phyloP scores from a whole-genome alignment of 2,888 invertebrate genomes.

The Euspilapteryx auroguttella region DNA sequence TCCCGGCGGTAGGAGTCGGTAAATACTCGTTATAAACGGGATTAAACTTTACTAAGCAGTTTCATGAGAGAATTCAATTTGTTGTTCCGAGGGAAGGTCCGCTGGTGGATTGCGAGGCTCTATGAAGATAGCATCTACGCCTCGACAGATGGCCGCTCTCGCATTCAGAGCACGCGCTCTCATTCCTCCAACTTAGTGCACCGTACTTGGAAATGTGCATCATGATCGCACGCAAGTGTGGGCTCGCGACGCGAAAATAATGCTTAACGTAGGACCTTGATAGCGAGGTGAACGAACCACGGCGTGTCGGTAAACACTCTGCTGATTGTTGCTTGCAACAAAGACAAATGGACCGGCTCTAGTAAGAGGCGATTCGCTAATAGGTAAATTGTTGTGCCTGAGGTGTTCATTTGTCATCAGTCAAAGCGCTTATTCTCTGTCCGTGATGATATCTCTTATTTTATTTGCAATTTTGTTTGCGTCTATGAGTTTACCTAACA shows the following conservation, averaged over 20 bases:
- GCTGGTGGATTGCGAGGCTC: constrained; percentile 27
- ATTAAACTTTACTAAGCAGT: constrained; percentile 16
- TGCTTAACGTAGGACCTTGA: constrained; percentile 32
- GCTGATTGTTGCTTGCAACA: constrained; percentile 30
- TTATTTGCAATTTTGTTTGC: too few species aligned
- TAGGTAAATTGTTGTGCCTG: constrained; percentile 7
- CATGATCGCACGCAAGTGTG: constrained; percentile 28
- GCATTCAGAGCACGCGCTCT: constrained; percentile 49
- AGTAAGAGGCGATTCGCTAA: constrained; percentile 20
- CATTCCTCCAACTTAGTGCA: constrained; percentile 49
- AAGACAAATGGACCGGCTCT: constrained; percentile 16
- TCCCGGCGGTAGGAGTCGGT: constrained; percentile 9
- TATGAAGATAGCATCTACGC: constrained; percentile 30
- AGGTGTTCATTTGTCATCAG: constrained; percentile 16
- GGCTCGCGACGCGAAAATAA: constrained; percentile 33
- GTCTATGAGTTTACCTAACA: too few species aligned
- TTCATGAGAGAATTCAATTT: constrained; percentile 37
- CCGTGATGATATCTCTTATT: background rate
- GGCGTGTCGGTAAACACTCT: constrained; percentile 29
- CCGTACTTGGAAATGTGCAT: constrained; percentile 45
- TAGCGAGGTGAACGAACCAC: constrained; percentile 37
- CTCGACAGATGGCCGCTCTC: constrained; percentile 24
- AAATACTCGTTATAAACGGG: constrained; percentile 22
- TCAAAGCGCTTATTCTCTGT: constrained; percentile 8
- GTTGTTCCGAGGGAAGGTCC: constrained; percentile 24